A percentile compares a stretch with the other conserved stretches of the same genome.
phyloP scores from a whole-genome alignment of 2,888 invertebrate species.

The Caenorhabditis sp. region DNA sequence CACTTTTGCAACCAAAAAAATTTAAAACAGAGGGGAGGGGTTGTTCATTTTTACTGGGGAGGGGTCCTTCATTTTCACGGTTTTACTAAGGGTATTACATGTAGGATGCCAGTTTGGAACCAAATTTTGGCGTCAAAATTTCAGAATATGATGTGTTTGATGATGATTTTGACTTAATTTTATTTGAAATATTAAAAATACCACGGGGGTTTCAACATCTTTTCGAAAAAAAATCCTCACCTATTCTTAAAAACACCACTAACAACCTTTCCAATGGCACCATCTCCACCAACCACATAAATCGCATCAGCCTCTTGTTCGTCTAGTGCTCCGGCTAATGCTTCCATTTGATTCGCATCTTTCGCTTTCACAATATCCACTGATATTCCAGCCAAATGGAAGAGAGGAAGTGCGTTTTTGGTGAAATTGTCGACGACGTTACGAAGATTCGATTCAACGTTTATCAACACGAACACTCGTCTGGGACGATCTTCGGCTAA shows the following conservation, averaged over 20 bases:
- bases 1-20: no score
- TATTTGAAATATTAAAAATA: no score
- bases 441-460: conserved; percentile 60
- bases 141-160: no score
- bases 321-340: conserved; percentile 61
- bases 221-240: conserved; percentile 12
- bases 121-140: no score
- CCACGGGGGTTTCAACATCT: background rate
- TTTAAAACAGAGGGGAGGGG: no score
- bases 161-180: no score
- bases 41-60: no score
- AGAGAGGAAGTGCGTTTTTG: conserved; percentile 65
- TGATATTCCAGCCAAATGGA: conserved; percentile 68
- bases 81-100: no score
- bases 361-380: conserved; percentile 60
- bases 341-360: conserved; percentile 57
- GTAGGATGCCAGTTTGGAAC: no score
- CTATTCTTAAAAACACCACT: conserved; percentile 59
- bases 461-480: conserved; percentile 62
- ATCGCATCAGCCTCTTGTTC: conserved; percentile 64
- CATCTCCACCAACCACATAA: conserved; percentile 69
- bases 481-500: conserved; percentile 57
- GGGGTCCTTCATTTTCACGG: no score
- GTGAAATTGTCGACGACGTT: conserved; percentile 59
- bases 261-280: conserved; percentile 61